Base-by-base conservation (phyloP, 1,140 invertebrate species). In the Asbolus verrucosus region DNA sequence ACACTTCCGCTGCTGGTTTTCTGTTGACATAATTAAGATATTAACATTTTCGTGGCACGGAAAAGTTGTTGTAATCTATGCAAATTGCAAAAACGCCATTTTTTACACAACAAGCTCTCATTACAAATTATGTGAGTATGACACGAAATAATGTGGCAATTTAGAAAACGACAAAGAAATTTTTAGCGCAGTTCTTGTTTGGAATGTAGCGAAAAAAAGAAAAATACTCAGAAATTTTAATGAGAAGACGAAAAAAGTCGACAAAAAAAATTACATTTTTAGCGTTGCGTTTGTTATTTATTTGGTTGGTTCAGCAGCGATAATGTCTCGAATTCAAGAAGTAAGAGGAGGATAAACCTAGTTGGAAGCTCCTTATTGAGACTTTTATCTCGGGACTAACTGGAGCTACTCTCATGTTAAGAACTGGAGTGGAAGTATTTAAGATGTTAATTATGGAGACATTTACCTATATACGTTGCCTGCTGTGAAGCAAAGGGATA, bases 361-460 rank as follows among this genome's bases (percentile, higher is more conserved):
- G n/a, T n/a, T n/a, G n/a, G n/a, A n/a, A n/a, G n/a, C n/a, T n/a
- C 13, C 15, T 50, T 15, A 19, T 24, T 15, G 21, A 13, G 18
- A 24, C 0, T 54, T 14, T 9, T 21, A 21, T 11, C 33, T 2
- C 5, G 33, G 33, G 33, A 36, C 6, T n/a, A 36, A 36, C 33
- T 36, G 11, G 33, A 6, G 6, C 14, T 13, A 54, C 19, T 30
- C 19, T 36, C 33, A 36, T 27, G 46, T 13, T 54, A 54, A 24
- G 19, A 54, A 54, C 24, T 54, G 46, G 21, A 13, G 46, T 21
- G 46, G 46, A 54, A 54, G 46, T 27, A 54, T 54, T 54, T 54
- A 54, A 54, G 46, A 54, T 54, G 46, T 54, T 54, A 54, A 54
- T 54, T 54, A 54, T 54, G 21, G 46, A 54, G 46, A 54, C 46